Evolutionary conservation across 2,113 vertebrate genomes (phyloP).

Genomic region (Osmerus eperlanus): DNA sequence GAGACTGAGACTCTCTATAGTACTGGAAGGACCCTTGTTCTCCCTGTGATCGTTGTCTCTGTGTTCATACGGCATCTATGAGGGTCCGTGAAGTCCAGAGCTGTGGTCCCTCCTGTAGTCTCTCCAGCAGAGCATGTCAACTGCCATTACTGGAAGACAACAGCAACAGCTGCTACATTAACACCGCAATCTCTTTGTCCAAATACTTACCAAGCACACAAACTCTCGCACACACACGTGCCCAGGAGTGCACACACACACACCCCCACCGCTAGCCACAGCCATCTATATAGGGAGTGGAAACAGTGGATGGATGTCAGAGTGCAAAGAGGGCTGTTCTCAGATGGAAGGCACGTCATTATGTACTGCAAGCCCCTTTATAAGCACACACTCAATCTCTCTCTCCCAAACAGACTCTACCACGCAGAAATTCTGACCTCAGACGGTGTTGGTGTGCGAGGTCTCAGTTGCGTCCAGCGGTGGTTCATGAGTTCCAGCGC

Average conservation of each 20-base stretch:
- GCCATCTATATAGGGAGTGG: slow-evolving; percentile 28
- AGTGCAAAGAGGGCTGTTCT: background rate
- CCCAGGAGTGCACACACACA: too few species aligned
- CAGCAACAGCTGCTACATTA: background rate
- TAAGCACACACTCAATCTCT: background rate
- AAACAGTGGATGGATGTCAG: slow-evolving; percentile 10
- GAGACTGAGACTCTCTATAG: too few species aligned
- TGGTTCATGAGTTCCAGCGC: background rate
- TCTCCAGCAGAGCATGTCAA: background rate
- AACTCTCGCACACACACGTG: too few species aligned
- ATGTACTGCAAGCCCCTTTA: background rate
- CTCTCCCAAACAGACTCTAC: background rate
- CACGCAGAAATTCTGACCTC: slow-evolving; percentile 5
- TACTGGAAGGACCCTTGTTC: too few species aligned
- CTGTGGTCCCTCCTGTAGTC: too few species aligned
- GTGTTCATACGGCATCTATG: too few species aligned
- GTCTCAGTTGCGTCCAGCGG: slow-evolving; percentile 3
- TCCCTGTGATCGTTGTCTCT: too few species aligned
- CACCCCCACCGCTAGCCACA: background rate
- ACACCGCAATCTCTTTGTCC: background rate
- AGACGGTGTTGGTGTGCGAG: slow-evolving; percentile 31
- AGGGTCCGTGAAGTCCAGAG: too few species aligned
- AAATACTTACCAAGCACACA: background rate
- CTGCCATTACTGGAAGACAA: background rate
- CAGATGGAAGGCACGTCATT: too few species aligned